These are phyloP conservation scores for Mycetomoellerius zeteki DNA, from an alignment of 1,140 invertebrate genomes.

Conservation along the genomic window DNA sequence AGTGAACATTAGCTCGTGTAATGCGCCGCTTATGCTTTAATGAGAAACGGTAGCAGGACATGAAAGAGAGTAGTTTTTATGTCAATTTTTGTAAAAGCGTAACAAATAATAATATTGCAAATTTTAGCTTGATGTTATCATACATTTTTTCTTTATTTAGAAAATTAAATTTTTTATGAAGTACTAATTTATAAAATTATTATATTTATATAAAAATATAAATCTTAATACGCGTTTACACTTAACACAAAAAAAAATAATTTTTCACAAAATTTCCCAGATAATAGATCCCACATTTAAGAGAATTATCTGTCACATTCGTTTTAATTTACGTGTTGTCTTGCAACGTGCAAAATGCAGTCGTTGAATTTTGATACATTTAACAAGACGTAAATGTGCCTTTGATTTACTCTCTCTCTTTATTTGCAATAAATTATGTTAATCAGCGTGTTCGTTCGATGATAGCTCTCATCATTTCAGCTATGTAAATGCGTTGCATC, in stretches of 20 bases:
- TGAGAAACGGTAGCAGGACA: background rate
- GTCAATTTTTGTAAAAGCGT: background rate
- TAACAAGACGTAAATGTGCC: background rate
- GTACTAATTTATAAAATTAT: background rate
- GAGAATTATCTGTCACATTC: background rate
- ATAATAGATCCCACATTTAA: background rate
- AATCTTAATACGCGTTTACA: background rate
- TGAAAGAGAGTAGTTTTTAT: background rate
- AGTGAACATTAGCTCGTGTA: slow-evolving; percentile 12
- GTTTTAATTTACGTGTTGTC: background rate
- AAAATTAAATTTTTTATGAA: background rate
- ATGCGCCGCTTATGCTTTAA: slow-evolving; percentile 44
- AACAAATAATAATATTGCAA: background rate
- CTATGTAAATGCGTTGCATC: slow-evolving; percentile 31
- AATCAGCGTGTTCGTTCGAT: background rate
- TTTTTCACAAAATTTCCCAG: background rate
- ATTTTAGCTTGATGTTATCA: background rate
- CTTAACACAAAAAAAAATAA: background rate
- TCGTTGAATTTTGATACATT: background rate
- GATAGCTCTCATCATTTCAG: slow-evolving; percentile 19
- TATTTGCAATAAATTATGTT: slow-evolving; percentile 38
- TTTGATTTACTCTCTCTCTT: slow-evolving; percentile 9
- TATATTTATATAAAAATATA: background rate
- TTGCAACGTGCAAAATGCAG: background rate
- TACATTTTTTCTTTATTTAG: background rate